Conservation (phyloP, 2,797 vertebrate genomes). For the Cygnus olor region DNA sequence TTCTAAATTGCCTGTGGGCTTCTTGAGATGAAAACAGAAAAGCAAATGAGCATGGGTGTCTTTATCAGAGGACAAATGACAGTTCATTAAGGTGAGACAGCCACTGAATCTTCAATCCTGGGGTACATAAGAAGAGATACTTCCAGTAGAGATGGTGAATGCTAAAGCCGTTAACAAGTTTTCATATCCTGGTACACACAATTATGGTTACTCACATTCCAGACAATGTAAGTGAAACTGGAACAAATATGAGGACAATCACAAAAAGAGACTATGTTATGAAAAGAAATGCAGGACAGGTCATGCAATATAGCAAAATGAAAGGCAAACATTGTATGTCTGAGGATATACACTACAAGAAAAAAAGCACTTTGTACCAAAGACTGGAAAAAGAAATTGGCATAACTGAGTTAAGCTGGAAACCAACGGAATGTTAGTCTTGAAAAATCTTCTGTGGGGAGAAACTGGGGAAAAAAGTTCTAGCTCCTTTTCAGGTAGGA, state of each 20-base stretch:
- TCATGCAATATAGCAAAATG: background rate
- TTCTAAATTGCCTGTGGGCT: background rate
- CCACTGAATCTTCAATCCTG: background rate
- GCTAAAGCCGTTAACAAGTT: background rate
- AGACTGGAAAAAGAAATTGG: background rate
- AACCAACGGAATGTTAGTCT: background rate
- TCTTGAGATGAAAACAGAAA: background rate
- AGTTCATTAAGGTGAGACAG: background rate
- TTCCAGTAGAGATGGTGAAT: background rate
- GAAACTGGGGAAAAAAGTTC: background rate
- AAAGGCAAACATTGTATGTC: background rate
- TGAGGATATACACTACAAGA: fast-evolving
- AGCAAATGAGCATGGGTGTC: background rate
- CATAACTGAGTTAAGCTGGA: background rate
- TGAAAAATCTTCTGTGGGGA: fast-evolving
- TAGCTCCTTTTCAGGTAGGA: background rate
- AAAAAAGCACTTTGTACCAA: background rate
- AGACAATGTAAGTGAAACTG: background rate
- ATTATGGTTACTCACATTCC: background rate
- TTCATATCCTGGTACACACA: background rate
- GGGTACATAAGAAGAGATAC: background rate
- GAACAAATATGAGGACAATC: background rate
- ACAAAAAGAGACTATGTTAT: background rate
- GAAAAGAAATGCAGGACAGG: background rate
- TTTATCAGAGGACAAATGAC: background rate